phyloP scores from a whole-genome alignment of 2,888 invertebrate species.

The Drosophila suboccidentalis region DNA sequence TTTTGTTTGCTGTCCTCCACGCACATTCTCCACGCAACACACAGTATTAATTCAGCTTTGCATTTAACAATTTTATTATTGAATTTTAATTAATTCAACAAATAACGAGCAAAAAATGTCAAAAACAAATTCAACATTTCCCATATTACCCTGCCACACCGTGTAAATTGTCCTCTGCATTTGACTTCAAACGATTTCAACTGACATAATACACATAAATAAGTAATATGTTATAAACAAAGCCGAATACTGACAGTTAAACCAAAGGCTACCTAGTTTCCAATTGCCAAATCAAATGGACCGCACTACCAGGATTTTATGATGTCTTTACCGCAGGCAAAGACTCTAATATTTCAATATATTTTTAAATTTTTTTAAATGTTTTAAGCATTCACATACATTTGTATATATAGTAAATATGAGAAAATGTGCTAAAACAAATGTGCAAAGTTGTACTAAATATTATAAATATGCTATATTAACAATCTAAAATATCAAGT shows the following conservation, averaged over 20 bases:
- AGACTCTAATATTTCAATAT: neutral
- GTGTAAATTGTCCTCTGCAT: constrained; percentile 9
- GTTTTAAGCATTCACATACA: neutral
- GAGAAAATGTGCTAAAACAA: neutral
- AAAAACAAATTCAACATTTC: constrained; percentile 41
- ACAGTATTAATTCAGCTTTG: constrained; percentile 63
- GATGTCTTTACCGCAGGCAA: neutral
- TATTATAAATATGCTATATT: neutral
- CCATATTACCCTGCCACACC: constrained; percentile 9
- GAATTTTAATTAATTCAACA: constrained; percentile 78
- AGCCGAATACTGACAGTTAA: constrained; percentile 6
- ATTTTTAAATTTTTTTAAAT: neutral
- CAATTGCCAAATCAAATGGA: neutral
- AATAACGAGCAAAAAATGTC: constrained; percentile 45
- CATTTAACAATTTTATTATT: constrained; percentile 72
- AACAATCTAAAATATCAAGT: neutral
- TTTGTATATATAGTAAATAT: neutral
- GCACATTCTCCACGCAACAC: neutral
- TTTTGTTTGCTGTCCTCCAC: constrained; percentile 2
- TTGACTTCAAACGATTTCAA: constrained; percentile 17
- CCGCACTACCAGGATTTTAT: neutral
- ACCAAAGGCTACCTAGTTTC: neutral
- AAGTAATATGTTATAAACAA: constrained; percentile 12
- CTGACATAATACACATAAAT: constrained; percentile 4
- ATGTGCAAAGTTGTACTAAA: neutral